Percentiles rank a stretch among this genome's conserved stretches.
Conservation (phyloP, 2,113 vertebrate genomes). For the Nymphicus hollandicus region DNA sequence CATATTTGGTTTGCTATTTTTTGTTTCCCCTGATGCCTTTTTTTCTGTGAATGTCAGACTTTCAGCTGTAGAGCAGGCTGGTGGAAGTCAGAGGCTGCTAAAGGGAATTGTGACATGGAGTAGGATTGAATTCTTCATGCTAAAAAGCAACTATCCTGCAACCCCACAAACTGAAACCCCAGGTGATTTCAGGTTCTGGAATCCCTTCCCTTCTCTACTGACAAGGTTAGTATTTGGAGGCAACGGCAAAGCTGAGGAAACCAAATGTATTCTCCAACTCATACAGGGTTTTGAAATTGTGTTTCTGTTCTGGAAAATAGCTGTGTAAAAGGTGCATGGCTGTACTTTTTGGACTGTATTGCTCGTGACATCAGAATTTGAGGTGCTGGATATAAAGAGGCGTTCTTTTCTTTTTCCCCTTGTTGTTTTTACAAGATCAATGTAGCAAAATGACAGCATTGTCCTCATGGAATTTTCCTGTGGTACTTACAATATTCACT, state of each 20-base stretch:
- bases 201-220: neutral
- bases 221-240: neutral
- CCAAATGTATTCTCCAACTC: neutral
- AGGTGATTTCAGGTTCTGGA: neutral
- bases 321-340: neutral
- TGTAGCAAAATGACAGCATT: neutral
- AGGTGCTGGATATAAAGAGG: neutral
- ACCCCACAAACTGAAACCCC: neutral
- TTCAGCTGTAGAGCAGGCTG: neutral
- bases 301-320: neutral
- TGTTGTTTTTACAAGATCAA: neutral
- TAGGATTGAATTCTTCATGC: neutral
- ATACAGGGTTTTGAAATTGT: neutral
- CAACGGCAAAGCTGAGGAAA: neutral
- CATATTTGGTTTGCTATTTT: constrained; percentile 31
- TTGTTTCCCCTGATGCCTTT: neutral
- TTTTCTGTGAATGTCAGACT: neutral
- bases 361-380: neutral
- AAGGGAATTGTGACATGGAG: neutral
- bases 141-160: neutral
- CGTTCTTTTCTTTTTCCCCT: neutral
- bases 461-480: neutral
- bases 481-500: neutral
- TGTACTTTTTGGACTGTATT: neutral
- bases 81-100: neutral